Base-by-base conservation (phyloP, 2,113 vertebrate species). In the Nestor notabilis region DNA sequence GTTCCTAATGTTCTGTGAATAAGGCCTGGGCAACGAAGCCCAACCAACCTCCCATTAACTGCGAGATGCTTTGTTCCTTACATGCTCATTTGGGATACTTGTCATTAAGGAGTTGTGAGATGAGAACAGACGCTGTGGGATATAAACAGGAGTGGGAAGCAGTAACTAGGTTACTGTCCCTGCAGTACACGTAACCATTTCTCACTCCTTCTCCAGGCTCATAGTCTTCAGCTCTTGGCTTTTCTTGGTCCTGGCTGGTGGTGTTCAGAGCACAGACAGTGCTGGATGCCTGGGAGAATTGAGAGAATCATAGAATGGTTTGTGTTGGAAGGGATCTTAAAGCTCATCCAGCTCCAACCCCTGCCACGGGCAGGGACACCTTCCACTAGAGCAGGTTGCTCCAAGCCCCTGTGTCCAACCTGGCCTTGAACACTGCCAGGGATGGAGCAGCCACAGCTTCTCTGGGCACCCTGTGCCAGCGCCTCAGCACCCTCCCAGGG, bases 331-430 rank as follows among this genome's bases (percentile, higher is more conserved):
- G 13, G 56, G 56, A 24, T 20, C 33, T 24, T 5, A n/a, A 58
- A 24, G 13, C 56, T 24, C 33, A 1, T 35, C 56, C 56, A 23
- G 4, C 4, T 35, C 33, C 56, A n/a, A 35, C 20, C 56, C 55
- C 33, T n/a, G 12, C 55, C 33, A 21, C 0, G 0, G 31, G 8
- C 55, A 56, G 55, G 55, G 19, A n/a, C 55, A 33, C 55, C 33
- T 58, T n/a, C 55, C 55, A n/a, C 53, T 56, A 0, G 55, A 56
- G 55, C 53, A 55, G 53, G 17, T 55, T 31, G 52, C 52, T 55
- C 49, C 49, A 50, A 50, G 49, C 25, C 47, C 47, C 47, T 24
- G 47, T 52, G 43, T 43, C 43, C 43, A 43, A 43, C 39, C 39
- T 39, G 39, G 39, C 39, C 39, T 39, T 39, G 39, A 39, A 39